Evolutionary conservation across 2,113 vertebrate genomes (phyloP), one percentile per base, ranked within the genome.

Genomic region (Pterocles gutturalis): DNA sequence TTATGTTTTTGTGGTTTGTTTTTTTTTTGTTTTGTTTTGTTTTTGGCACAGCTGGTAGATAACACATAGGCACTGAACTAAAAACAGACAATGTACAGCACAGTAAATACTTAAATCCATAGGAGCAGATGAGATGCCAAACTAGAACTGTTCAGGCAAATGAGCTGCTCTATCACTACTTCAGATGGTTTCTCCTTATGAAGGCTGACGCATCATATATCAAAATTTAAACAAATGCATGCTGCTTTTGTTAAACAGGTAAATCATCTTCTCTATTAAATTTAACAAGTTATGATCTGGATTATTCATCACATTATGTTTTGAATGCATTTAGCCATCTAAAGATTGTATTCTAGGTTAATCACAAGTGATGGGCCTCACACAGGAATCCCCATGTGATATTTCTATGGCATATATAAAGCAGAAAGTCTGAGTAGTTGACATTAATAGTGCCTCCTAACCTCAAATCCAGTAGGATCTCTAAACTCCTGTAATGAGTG

Each of bases 401-500:
- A 36, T 58, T 83, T 86, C 76, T 62, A 1, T 13, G 9, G 31
- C 49, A 25, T 25, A 8, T 2, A 10, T 19, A 69, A 38, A 82
- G 29, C 36, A 90, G 45, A 71, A 76, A 86, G 25, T 26, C 29
- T 1, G 0, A 73, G 34, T 4, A 80, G 31, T 10, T 48, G 17
- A 55, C 31, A 26, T 4, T 17, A 34, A 71, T 8, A 36, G 10
- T 48, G 26, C 16, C 34, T 81, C 41, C 41, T 34, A 17, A 25
- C 10, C 64, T 70, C 53, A 73, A n/a, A 81, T 5, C 36, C 87
- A 41, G 26, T 4, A 33, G 17, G 29, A 70, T 48, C 36, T 57
- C 67, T 65, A 45, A 86, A 65, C 10, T 36, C 8, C 0, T 0
- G 7, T 3, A n/a, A 64, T 0, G 1, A 66, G 31, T 5, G 17